Base-by-base conservation (phyloP, 2,113 vertebrate species). In the Chrysemys picta region DNA sequence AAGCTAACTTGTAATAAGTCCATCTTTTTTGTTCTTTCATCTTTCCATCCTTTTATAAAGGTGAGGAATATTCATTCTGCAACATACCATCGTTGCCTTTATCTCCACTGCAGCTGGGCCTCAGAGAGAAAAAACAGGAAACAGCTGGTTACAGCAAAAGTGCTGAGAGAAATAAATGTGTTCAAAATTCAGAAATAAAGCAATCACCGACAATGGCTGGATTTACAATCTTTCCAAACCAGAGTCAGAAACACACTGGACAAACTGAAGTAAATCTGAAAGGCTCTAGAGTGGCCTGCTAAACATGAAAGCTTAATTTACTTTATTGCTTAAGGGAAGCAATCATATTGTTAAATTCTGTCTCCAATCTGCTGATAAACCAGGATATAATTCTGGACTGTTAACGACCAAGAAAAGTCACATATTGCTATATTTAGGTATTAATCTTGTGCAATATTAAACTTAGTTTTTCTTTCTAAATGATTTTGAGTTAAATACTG, bases 101-200 rank as follows among this genome's bases (percentile, higher is more conserved):
- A 86, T 95, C 81, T 96, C 75, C 75, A 81, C 85, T 87, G 85
- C 85, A 88, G 90, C 65, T 83, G 79, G 95, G 80, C 53, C 65
- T 83, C 89, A 83, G 50, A n/a, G 50, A 92, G 16, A 53, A 95
- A 96, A 95, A 95, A 94, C 95, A 97, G 96, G 97, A 97, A 97
- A 97, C 96, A 96, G 96, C 96, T 96, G 96, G 89, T 83, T 81
- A 96, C 93, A 93, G 93, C 89, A 76, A 6, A 94, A 17, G 6
- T 38, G 31, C 31, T 50, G 93, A 79, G 88, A 94, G 82, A 95
- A 95, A 88, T 42, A 95, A 95, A 88, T 42, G 45, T 78, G 85
- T 89, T 72, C 69, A 94, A 86, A 95, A 84, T 29, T 69, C 31
- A 49, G 76, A 88, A 89, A 35, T 57, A 4, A 93, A 81, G 76